A percentile compares a stretch with the other conserved stretches of the same genome.
Conservation (phyloP, 53 echinoderm and acorn worm genomes). For the Mesocentrotus franciscanus region DNA sequence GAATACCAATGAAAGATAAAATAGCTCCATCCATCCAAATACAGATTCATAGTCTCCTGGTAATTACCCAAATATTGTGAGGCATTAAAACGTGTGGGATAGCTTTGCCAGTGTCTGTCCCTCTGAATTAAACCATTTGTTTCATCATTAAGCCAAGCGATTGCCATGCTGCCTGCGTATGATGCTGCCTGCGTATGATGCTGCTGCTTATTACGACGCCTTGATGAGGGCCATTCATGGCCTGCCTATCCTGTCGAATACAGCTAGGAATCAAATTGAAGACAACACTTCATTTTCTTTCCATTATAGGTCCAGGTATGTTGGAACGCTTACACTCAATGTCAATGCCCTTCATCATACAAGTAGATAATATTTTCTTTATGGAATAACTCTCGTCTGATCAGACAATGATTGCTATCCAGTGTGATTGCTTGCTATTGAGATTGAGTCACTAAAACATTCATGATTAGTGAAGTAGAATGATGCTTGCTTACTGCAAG, state of each 20-base stretch:
- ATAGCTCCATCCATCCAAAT: neutral
- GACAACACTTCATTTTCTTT: conserved; percentile 60
- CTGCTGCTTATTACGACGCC: neutral
- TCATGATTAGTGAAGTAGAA: neutral
- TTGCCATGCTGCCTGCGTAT: conserved; percentile 11
- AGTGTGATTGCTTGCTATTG: neutral
- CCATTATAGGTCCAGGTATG: conserved; percentile 39
- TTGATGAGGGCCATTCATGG: conserved; percentile 7
- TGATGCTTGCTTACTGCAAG: neutral
- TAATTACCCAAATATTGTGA: conserved; percentile 40
- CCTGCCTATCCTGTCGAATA: conserved; percentile 37
- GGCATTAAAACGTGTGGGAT: conserved; percentile 65
- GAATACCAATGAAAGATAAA: neutral
- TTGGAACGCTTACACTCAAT: conserved; percentile 37
- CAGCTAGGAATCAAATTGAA: conserved; percentile 48
- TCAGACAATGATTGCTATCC: neutral
- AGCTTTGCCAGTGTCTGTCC: conserved; percentile 58
- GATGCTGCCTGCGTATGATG: neutral
- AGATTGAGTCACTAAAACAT: neutral
- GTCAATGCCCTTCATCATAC: neutral
- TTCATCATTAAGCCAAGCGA: conserved; percentile 56
- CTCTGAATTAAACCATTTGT: conserved; percentile 59
- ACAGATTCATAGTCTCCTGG: neutral
- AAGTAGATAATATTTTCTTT: neutral
- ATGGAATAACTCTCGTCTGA: neutral